Evolutionary conservation across 2,797 vertebrate genomes (phyloP).

Genomic region (Falco biarmicus): DNA sequence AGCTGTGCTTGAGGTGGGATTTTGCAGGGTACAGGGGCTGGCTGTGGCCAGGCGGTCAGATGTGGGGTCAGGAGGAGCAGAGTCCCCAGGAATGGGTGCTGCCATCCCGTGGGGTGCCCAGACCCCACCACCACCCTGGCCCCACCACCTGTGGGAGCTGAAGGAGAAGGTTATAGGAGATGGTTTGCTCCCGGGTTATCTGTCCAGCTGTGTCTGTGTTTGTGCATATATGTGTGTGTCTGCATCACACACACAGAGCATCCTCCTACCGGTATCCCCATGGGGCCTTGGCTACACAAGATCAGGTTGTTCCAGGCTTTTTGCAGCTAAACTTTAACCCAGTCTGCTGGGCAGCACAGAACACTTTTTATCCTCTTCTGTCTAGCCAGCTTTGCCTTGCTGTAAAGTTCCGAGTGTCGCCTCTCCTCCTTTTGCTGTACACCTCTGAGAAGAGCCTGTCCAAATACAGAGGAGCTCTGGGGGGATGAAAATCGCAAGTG

Average conservation of each 20-base stretch:
- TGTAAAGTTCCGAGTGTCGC: too few species aligned
- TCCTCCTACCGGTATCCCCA: not conserved
- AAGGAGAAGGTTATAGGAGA: not conserved
- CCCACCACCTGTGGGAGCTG: not conserved
- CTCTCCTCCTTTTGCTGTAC: too few species aligned
- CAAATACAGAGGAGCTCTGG: not conserved
- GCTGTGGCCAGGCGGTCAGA: not conserved
- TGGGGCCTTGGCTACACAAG: not conserved
- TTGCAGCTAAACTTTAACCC: too few species aligned
- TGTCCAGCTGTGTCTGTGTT: not conserved
- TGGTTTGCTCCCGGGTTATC: not conserved
- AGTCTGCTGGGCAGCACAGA: too few species aligned
- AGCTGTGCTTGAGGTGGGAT: not conserved
- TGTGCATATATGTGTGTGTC: not conserved
- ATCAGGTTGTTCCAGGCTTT: too few species aligned
- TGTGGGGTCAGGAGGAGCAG: not conserved
- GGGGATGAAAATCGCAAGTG: not conserved
- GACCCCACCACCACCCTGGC: not conserved
- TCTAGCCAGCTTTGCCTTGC: too few species aligned
- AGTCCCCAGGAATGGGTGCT: rapidly evolving
- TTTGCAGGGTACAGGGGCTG: not conserved
- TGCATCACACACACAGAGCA: not conserved
- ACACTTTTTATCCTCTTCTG: too few species aligned
- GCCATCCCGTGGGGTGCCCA: not conserved
- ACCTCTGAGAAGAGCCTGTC: too few species aligned